These are phyloP conservation scores for Euphonia xanthogaster DNA, from an alignment of 2,797 vertebrate species.

Conservation along the genomic window DNA sequence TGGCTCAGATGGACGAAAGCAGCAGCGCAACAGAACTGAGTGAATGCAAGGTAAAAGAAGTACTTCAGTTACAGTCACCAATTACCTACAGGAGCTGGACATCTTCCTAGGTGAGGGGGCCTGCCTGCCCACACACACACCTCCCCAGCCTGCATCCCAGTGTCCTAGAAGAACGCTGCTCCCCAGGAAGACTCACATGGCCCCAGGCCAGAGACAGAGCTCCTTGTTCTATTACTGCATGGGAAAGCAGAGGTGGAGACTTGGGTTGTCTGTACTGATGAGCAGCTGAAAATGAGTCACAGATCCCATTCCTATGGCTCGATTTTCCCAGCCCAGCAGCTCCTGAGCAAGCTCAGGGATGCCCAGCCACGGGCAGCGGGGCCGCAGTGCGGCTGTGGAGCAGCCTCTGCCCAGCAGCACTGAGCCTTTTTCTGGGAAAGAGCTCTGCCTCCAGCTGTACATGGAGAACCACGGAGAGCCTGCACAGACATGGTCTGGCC, in stretches of 20 bases:
- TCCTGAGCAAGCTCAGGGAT: neutral
- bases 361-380: accelerated
- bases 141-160: accelerated
- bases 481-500: neutral
- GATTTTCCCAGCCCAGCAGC: neutral
- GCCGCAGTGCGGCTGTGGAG: accelerated
- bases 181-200: accelerated
- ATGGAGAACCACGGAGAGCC: neutral
- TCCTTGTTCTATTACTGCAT: neutral
- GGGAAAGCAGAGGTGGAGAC: neutral
- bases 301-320: neutral
- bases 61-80: neutral
- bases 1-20: neutral
- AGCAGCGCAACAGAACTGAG: neutral
- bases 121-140: neutral
- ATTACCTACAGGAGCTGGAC: neutral
- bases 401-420: neutral
- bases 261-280: neutral
- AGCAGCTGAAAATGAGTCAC: neutral
- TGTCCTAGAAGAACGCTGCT: neutral
- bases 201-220: neutral
- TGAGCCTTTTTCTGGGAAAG: neutral
- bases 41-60: neutral
- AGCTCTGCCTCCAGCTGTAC: accelerated
- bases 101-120: accelerated